These are phyloP conservation scores for Mystacornis crossleyi DNA, from an alignment of 2,113 vertebrate genomes.

Conservation along the genomic window DNA sequence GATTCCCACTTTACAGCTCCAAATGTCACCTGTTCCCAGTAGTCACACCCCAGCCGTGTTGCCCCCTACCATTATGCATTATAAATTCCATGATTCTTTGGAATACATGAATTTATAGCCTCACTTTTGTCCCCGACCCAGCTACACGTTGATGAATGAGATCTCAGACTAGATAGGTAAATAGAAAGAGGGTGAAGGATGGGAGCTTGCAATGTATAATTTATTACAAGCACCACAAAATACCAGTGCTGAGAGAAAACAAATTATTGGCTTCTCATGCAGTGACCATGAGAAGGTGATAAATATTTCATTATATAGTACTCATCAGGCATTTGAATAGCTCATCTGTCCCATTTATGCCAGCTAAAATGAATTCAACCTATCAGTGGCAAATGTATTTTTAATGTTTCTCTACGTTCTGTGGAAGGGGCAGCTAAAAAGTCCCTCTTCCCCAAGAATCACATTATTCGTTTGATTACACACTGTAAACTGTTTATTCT, in stretches of 20 bases:
- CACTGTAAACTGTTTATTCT: conserved; percentile 27
- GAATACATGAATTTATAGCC: conserved; percentile 39
- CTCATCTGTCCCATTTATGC: conserved; percentile 81
- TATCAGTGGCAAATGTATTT: conserved; percentile 78
- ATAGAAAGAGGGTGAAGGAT: conserved; percentile 40
- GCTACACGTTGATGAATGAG: conserved; percentile 50
- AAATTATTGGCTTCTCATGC: conserved; percentile 68
- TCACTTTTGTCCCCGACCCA: conserved; percentile 11
- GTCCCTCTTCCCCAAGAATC: not conserved
- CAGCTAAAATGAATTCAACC: conserved; percentile 79
- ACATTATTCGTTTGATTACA: conserved; percentile 17
- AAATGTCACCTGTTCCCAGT: not conserved
- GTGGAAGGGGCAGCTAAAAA: conserved; percentile 13
- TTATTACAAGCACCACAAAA: conserved; percentile 63
- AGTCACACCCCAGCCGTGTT: not conserved
- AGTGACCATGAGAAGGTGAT: conserved; percentile 65
- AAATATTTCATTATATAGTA: conserved; percentile 73
- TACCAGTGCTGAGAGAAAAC: conserved; percentile 60
- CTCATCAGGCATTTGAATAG: conserved; percentile 74
- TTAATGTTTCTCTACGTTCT: conserved; percentile 72
- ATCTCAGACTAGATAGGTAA: conserved; percentile 63
- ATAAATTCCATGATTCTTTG: conserved; percentile 32
- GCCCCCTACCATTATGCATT: not conserved
- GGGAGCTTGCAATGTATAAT: conserved; percentile 57
- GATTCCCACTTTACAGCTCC: not conserved